Evolutionary conservation across 1,140 invertebrate species (phyloP), one percentile per base, ranked within the genome.

Genomic region (Heliconius himera): DNA sequence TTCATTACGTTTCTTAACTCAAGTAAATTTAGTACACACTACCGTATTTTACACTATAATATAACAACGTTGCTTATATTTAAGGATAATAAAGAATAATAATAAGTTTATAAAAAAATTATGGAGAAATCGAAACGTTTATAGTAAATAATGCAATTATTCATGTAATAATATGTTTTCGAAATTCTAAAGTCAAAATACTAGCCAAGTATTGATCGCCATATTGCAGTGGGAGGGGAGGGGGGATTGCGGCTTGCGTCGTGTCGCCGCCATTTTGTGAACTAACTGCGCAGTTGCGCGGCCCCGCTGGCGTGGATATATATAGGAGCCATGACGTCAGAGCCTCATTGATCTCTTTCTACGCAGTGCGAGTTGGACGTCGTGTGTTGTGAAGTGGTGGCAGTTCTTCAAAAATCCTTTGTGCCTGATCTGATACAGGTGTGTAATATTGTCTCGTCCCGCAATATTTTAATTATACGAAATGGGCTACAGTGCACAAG

Each of bases 351-450:
- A 79, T 81, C 81, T 84, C 71, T 66, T 9, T 83, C 74, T 79
- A 38, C 86, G 80, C 87, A 82, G 88, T 89, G 86, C 49, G 75
- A 88, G 86, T 84, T 56, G 77, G 87, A 89, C 86, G 91, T 92
- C 78, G 73, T 77, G 84, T 85, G 85, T 82, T 81, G 91, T 93
- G 88, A 84, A 85, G 90, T 90, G 88, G 77, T 82, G 85, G 85
- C 84, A 85, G 85, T 89, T 87, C 87, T 86, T 83, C 86, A 90
- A 86, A 87, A 82, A 80, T 74, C 77, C 77, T 82, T 88, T 85
- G 90, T 90, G 90, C 91, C 91, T 91, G 88, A 84, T 89, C 83
- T 89, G 91, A 93, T 92, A 85, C 91, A 94, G 91, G 93, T 94
- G 91, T 94, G 93, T 94, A 94, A 90, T 87, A 91, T 88, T 87